Evolutionary conservation across 1,140 invertebrate species (phyloP), one percentile per base, ranked within the genome.

Genomic region (Rhyacophila brunnea): DNA sequence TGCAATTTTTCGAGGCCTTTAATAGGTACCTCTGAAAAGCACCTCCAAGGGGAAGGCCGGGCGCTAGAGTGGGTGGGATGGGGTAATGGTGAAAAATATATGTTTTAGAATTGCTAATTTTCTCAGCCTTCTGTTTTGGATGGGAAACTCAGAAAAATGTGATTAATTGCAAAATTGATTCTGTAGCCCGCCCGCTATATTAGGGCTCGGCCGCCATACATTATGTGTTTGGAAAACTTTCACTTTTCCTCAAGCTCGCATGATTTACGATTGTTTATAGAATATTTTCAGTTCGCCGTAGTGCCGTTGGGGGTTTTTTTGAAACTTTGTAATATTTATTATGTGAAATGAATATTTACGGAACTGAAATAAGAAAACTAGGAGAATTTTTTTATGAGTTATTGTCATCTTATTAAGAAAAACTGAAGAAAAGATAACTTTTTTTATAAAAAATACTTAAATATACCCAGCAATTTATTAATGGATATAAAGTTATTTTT

Each of bases 101-200:
- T 34, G 19, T 54, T 54, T 46, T 54, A 45, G 52, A 54, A 54
- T 54, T 54, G 52, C 40, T 54, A 54, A 54, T 54, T 54, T 54
- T 54, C 23, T 36, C 40, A 42, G 52, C 52, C 52, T 44, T 54
- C 52, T 54, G 52, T 54, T 54, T 54, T 54, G 43, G 52, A 54
- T 23, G 52, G 52, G 44, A 52, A 52, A 46, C 43, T 23, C 40
- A 44, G 23, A 54, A 54, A 54, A 54, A 54, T 54, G 35, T 43
- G 46, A 58, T 63, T 48, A 63, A 63, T 54, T 40, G 42, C 50
- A 32, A 38, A 47, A 63, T 63, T 57, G 60, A 63, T 63, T 63
- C 44, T 50, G 43, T 28, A 52, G 55, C 53, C 50, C 53, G 60
- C 60, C 48, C 58, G 58, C 46, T 40, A 38, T 55, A 49, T 58